phyloP scores from a whole-genome alignment of 2,888 invertebrate genomes.

The Abscondita cerata region DNA sequence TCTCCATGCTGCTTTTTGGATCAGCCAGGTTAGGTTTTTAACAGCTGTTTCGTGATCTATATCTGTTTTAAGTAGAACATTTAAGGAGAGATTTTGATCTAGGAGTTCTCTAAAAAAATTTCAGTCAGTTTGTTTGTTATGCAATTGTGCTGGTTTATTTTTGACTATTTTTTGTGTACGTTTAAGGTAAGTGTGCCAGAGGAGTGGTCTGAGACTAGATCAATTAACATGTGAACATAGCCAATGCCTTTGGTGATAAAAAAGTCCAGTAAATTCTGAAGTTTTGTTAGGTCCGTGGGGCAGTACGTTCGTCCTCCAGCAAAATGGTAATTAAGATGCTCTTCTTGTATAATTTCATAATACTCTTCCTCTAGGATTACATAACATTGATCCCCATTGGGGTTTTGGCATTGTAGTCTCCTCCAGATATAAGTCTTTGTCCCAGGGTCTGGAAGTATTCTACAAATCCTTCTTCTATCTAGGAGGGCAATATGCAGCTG shows the following conservation, averaged over 20 bases:
- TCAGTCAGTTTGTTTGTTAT: constrained; percentile 8
- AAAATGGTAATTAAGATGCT: constrained; percentile 5
- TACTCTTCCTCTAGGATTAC: background rate
- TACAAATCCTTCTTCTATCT: background rate
- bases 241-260: constrained; percentile 10
- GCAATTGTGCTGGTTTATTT: constrained; percentile 7
- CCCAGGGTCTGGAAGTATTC: no score
- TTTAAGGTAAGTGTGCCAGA: background rate
- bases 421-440: background rate
- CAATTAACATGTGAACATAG: constrained; percentile 6
- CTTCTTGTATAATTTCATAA: constrained; percentile 2
- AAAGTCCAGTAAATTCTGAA: constrained; percentile 10
- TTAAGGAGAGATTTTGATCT: background rate
- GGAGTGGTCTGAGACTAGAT: background rate
- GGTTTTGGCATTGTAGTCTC: background rate
- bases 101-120: constrained; percentile 4
- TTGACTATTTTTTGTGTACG: constrained; percentile 1
- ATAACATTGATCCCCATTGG: background rate
- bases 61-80: constrained; percentile 29
- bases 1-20: background rate
- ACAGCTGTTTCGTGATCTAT: constrained; percentile 31
- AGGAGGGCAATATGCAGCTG: no score
- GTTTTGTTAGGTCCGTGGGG: background rate
- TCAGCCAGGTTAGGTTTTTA: background rate
- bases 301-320: constrained; percentile 1